Evolutionary conservation across 1,140 invertebrate genomes (phyloP).

Genomic region (Paramacrobiotus metropolitanus): DNA sequence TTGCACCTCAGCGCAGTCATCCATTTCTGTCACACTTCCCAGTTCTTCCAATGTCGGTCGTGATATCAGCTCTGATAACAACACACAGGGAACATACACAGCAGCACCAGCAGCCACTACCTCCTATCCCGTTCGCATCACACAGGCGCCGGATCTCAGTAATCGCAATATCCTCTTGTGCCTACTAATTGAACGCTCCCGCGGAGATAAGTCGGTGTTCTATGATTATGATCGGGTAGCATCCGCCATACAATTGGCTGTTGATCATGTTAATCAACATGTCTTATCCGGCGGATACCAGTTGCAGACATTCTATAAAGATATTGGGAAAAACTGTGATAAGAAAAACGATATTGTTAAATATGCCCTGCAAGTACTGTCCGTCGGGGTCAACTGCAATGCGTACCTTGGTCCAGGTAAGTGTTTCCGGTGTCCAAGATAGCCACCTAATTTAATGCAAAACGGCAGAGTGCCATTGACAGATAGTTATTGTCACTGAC

Average conservation of each 20-base stretch:
- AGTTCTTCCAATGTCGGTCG: no score
- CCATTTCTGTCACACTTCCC: no score
- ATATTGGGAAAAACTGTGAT: neutral
- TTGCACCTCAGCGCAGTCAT: no score
- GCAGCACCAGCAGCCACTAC: no score
- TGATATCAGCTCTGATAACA: no score
- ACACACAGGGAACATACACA: no score
- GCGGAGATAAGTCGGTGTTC: neutral
- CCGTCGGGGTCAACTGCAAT: neutral
- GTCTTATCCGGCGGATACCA: neutral
- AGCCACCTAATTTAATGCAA: no score
- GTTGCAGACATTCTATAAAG: neutral
- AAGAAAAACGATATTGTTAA: constrained; percentile 1
- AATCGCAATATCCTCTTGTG: neutral
- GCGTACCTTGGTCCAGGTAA: neutral
- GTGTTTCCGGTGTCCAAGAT: no score
- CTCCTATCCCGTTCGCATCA: neutral
- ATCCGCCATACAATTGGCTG: neutral
- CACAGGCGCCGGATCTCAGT: neutral
- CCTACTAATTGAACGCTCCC: neutral
- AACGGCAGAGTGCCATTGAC: no score
- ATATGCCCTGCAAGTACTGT: neutral
- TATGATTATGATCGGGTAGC: neutral
- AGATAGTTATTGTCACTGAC: no score
- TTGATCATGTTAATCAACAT: neutral